These are phyloP conservation scores for Orchesellides sinensis DNA, from an alignment of 2,888 invertebrate genomes.

Conservation along the genomic window DNA sequence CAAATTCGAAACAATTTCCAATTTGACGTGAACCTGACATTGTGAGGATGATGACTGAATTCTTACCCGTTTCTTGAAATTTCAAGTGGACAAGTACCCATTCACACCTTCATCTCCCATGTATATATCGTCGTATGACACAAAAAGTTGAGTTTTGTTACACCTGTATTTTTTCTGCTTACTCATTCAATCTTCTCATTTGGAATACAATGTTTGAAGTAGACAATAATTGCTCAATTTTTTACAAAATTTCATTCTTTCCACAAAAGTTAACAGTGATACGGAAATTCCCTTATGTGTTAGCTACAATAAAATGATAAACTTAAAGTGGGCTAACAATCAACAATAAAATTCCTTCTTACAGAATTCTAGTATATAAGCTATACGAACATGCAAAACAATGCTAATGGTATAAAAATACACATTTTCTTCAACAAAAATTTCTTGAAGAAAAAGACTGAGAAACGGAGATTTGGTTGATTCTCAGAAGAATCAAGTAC, in stretches of 20 bases:
- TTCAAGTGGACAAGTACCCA: slow-evolving; percentile 55
- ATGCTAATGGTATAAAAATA: neutral
- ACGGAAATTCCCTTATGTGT: neutral
- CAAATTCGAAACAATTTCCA: no score
- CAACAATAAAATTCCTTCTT: slow-evolving; percentile 18
- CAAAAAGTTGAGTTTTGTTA: neutral
- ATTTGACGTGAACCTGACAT: neutral
- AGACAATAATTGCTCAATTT: neutral
- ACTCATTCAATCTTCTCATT: neutral
- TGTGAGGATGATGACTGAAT: neutral
- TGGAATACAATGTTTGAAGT: neutral
- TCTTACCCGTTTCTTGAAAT: slow-evolving; percentile 1
- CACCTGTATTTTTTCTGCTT: neutral
- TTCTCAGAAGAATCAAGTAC: slow-evolving; percentile 44
- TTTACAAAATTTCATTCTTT: neutral
- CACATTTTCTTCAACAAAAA: neutral
- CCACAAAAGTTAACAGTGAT: neutral
- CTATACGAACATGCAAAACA: slow-evolving; percentile 53
- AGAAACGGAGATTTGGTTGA: slow-evolving; percentile 48
- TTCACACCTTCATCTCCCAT: neutral
- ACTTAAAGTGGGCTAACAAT: slow-evolving; percentile 5
- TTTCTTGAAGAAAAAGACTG: slow-evolving; percentile 46
- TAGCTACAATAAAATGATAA: neutral
- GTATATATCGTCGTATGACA: neutral
- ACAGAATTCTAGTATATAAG: neutral